Evolutionary conservation across 2,113 vertebrate species (phyloP).

Genomic region (Prunella himalayana): DNA sequence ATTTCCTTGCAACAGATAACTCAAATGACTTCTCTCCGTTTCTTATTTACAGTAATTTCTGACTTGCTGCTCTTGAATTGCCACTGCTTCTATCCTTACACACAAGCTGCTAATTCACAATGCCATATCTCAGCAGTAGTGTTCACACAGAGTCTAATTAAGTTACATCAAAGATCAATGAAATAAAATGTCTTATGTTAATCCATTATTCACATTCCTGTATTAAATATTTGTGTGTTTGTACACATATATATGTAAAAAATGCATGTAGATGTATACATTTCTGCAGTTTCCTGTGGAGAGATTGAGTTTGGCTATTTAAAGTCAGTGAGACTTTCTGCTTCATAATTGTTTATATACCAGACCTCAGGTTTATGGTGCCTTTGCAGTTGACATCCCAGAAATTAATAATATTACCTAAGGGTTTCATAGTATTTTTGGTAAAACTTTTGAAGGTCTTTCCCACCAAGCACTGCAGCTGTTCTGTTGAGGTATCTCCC

Average conservation of each 20-base stretch:
- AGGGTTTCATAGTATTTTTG: background rate
- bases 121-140: background rate
- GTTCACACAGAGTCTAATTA: background rate
- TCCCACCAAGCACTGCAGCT: background rate
- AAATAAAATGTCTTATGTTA: background rate
- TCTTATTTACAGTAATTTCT: background rate
- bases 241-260: background rate
- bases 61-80: background rate
- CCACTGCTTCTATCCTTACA: background rate
- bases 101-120: background rate
- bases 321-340: background rate
- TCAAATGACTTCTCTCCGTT: background rate
- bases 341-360: background rate
- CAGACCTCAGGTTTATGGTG: background rate
- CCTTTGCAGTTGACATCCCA: background rate
- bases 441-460: background rate
- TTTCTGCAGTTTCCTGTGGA: background rate
- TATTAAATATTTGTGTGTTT: background rate
- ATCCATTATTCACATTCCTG: background rate
- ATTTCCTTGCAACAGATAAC: background rate
- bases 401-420: background rate
- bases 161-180: background rate
- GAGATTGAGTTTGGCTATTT: background rate
- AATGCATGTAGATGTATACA: fast-evolving
- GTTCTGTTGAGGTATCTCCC: background rate